These are phyloP conservation scores for Galeruca laticollis DNA, from an alignment of 2,888 invertebrate species.

Conservation along the genomic window DNA sequence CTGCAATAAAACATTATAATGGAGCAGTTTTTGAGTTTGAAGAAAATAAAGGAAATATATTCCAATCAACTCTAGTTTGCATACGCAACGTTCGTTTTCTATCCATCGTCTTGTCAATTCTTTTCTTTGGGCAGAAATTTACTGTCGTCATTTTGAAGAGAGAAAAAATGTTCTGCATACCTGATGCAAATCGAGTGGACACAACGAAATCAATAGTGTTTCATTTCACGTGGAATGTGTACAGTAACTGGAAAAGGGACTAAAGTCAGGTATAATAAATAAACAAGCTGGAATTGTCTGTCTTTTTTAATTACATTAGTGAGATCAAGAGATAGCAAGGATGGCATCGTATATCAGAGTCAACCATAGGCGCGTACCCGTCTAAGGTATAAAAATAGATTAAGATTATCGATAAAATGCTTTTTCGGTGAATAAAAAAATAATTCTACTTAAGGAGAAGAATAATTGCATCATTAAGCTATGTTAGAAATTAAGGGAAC, in stretches of 20 bases:
- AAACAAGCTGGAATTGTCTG: conserved; percentile 61
- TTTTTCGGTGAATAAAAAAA: too few species aligned
- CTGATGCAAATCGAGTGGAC: conserved; percentile 40
- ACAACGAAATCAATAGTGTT: conserved; percentile 42
- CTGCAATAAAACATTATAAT: background rate
- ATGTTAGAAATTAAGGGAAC: too few species aligned
- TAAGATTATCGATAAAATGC: background rate
- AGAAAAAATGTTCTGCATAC: conserved; percentile 40
- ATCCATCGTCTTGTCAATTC: conserved; percentile 14
- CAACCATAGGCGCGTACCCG: conserved; percentile 15
- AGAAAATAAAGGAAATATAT: background rate
- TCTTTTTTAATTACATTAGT: conserved; percentile 65
- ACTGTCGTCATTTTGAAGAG: conserved; percentile 18
- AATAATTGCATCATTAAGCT: too few species aligned
- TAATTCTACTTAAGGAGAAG: too few species aligned
- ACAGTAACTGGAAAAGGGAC: conserved; percentile 42
- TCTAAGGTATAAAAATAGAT: background rate
- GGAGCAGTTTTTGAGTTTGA: background rate
- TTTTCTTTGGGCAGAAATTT: conserved; percentile 26
- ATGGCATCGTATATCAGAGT: conserved; percentile 60
- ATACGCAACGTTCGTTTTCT: background rate
- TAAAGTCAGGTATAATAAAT: conserved; percentile 60
- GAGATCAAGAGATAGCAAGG: conserved; percentile 63
- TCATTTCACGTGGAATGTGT: conserved; percentile 38
- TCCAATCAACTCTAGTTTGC: background rate